phyloP scores from a whole-genome alignment of 2,888 invertebrate genomes.

The Ligdia adustata region DNA sequence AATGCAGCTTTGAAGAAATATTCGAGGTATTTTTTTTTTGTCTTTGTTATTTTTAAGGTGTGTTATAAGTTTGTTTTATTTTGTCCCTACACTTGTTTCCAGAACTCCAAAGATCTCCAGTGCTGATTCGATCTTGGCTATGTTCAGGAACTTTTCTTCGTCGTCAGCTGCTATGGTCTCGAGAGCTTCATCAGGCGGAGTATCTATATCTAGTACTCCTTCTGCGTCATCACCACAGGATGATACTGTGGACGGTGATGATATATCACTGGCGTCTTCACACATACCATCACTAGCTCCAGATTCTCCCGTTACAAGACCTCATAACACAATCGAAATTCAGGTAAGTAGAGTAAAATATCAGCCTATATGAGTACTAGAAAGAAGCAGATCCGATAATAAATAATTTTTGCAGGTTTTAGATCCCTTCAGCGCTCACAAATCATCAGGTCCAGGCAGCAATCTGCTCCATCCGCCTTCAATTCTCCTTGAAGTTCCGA shows the following conservation, averaged over 20 bases:
- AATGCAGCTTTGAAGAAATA: conserved; percentile 84
- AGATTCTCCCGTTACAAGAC: conserved; percentile 85
- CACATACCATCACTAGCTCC: conserved; percentile 81
- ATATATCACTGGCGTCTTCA: conserved; percentile 88
- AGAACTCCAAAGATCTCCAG: conserved; percentile 87
- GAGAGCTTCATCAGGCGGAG: conserved; percentile 84
- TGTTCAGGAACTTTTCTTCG: conserved; percentile 90
- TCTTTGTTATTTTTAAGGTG: conserved; percentile 1
- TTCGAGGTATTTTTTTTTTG: conserved; percentile 64
- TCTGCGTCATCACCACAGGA: conserved; percentile 90
- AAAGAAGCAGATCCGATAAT: too few species aligned
- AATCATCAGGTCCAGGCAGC: conserved; percentile 80
- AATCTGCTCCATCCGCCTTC: conserved; percentile 89
- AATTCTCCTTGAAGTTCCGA: conserved; percentile 90
- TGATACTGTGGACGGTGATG: conserved; percentile 87
- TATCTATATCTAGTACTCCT: conserved; percentile 88
- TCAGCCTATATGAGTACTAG: too few species aligned
- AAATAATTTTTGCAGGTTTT: conserved; percentile 75
- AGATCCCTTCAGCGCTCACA: conserved; percentile 88
- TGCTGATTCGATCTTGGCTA: conserved; percentile 91
- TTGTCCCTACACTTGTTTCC: conserved; percentile 41
- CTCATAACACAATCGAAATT: conserved; percentile 76
- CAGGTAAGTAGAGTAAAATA: conserved; percentile 63
- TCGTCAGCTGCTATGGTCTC: conserved; percentile 85
- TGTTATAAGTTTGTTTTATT: neutral